Percentiles rank a stretch among this genome's conserved stretches.
Evolutionary conservation across 2,888 invertebrate species (phyloP).

Genomic region (Blastobasis lacticolella): DNA sequence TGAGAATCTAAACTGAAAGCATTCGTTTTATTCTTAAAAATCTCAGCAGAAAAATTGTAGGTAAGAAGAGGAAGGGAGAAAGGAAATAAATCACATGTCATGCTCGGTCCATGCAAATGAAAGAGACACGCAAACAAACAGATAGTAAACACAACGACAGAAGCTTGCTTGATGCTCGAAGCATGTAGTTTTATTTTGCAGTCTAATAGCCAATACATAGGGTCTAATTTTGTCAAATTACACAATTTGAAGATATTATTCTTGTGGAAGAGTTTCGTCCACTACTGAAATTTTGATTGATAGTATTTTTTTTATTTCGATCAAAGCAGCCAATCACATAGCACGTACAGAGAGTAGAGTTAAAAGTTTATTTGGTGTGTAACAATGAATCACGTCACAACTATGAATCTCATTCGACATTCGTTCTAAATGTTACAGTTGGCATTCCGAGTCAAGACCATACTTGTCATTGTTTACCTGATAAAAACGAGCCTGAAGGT

Average conservation of each 20-base stretch:
- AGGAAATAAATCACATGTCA: slow-evolving; percentile 54
- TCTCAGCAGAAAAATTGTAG: slow-evolving; percentile 25
- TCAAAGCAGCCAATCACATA: slow-evolving; percentile 51
- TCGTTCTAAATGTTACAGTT: slow-evolving; percentile 69
- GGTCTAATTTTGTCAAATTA: slow-evolving; percentile 38
- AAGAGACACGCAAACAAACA: slow-evolving; percentile 68
- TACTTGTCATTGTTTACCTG: slow-evolving; percentile 81
- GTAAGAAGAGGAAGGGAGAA: slow-evolving; percentile 45
- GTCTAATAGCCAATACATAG: slow-evolving; percentile 53
- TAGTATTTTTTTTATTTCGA: too few relatives aligned
- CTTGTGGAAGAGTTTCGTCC: background rate
- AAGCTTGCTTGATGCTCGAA: slow-evolving; percentile 63
- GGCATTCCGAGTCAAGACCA: slow-evolving; percentile 68
- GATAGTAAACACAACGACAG: slow-evolving; percentile 62
- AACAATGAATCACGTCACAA: slow-evolving; percentile 58
- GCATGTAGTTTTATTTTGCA: slow-evolving; percentile 40
- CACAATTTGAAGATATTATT: slow-evolving; percentile 11
- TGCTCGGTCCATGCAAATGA: slow-evolving; percentile 71
- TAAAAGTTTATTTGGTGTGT: slow-evolving; percentile 34
- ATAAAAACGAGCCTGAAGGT: slow-evolving; percentile 89
- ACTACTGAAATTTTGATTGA: too few relatives aligned
- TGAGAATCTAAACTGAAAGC: slow-evolving; percentile 23
- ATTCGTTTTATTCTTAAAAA: slow-evolving; percentile 27
- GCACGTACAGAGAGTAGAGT: slow-evolving; percentile 28
- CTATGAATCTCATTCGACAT: slow-evolving; percentile 52